Conservation (phyloP, 2,797 vertebrate species). For the Cichlasoma orientale region DNA sequence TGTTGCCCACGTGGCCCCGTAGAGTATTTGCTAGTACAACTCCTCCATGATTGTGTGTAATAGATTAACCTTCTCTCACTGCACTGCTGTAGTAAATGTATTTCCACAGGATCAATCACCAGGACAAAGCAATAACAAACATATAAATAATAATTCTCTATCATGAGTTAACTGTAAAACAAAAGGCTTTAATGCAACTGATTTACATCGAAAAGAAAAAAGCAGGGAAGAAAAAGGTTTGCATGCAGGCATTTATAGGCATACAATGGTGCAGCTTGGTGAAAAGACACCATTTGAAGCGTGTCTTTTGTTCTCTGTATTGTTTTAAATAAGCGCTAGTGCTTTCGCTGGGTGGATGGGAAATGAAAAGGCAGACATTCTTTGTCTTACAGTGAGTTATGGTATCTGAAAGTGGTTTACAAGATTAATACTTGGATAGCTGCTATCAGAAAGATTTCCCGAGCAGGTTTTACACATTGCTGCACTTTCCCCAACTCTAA, state of each 20-base stretch:
- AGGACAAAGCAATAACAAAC: not conserved
- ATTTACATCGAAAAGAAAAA: not conserved
- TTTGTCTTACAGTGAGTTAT: not conserved
- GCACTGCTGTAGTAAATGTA: not conserved
- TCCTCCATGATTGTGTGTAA: not conserved
- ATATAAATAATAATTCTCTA: not conserved
- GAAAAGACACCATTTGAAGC: not conserved
- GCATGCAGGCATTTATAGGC: not conserved
- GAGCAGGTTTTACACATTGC: conserved; percentile 1
- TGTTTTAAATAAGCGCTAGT: not conserved
- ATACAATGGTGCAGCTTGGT: not conserved
- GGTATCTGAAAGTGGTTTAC: conserved; percentile 3
- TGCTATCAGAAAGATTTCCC: conserved; percentile 7
- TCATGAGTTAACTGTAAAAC: not conserved
- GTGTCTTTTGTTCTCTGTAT: not conserved
- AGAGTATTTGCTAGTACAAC: not conserved
- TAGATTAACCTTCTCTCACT: not conserved
- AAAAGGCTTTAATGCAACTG: not conserved
- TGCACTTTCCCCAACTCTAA: not conserved
- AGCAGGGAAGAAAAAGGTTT: not conserved
- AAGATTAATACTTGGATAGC: conserved; percentile 12
- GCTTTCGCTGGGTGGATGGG: not conserved
- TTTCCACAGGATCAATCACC: not conserved
- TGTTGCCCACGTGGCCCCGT: not conserved
- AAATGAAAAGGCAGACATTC: not conserved